Evolutionary conservation across 2,888 invertebrate species (phyloP), one percentile per base, ranked within the genome.

Genomic region (Napeogenes inachia): DNA sequence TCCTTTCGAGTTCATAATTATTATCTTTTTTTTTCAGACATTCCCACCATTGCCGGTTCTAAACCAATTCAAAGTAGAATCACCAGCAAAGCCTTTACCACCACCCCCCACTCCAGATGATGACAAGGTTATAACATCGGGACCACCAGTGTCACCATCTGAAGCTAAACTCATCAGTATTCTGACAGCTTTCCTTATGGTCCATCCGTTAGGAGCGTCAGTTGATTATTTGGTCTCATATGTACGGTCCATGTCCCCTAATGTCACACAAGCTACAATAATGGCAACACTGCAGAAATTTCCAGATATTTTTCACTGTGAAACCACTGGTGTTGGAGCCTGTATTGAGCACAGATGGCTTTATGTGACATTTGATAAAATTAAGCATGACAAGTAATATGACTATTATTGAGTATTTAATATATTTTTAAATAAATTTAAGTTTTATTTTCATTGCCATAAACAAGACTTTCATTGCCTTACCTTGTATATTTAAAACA

Each of bases 101-200:
- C 77, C 77, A 0, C 75, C 75, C 0, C 73, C 76, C 35, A 73
- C 76, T 1, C 75, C 78, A 4, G 76, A 77, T 32, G 71, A 71
- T 45, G 62, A 65, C 45, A 71, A 71, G 57, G 60, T 68, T 13
- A 56, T 68, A 21, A 63, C 63, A 2, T 64, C 72, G 2, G 72
- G 73, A 4, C 68, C 76, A 13, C 32, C 69, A 4, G 72, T 78
- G 0, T 70, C 76, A 5, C 73, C 77, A 4, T 75, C 80, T 6
- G 87, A 87, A 61, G 87, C 84, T 4, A 86, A 84, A 65, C 80
- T 88, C 55, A 83, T 87, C 72, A 83, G 85, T 63, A 75, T 87
- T n/a, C 63, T 88, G 33, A 84, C 87, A 5, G 80, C 85, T 2
- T 87, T 87, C 75, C 80, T 87, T 0, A 75, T 87, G 73, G 84